Evolutionary conservation across 2,113 vertebrate species (phyloP), one percentile per base, ranked within the genome.

Genomic region (Amblyopsis rosae): DNA sequence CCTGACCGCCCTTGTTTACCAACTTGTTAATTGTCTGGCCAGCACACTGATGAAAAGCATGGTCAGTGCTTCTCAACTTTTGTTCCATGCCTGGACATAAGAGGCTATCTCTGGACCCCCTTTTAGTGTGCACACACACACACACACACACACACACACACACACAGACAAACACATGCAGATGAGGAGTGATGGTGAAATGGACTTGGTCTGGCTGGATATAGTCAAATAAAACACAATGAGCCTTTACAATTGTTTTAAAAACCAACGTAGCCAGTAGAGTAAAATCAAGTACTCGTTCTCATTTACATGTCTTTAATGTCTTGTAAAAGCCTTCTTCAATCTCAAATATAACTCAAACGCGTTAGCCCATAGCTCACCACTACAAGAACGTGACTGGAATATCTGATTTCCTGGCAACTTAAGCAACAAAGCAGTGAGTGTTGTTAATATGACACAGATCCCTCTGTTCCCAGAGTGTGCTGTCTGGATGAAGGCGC

Each of bases 401-500:
- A 65, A 65, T 65, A 72, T 54, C 61, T 48, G 41, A 46, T 75
- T 10, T 67, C 9, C 53, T 51, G n/a, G 46, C 41, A 6, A 19
- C 69, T 50, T 50, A 16, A 10, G 51, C 65, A 48, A 65, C 58
- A 55, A 55, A 70, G 62, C 58, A 62, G 51, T 76, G 35, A 48
- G 46, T 60, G 54, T 17, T 60, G 54, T 17, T 51, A 47, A 69
- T 58, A 49, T 67, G 53, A 59, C n/a, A 67, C 69, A 57, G 49
- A 53, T 59, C 62, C 35, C 60, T 26, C 2, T 15, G 50, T 73
- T 55, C 62, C 68, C 16, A 17, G 67, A 41, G 10, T 67, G 63
- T 69, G 59, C 76, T 59, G 60, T 73, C 70, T 49, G 65, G 79
- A 79, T 82, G 65, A 83, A 89, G 79, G 75, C 71, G 49, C 80